Evolutionary conservation across 2,797 vertebrate genomes (phyloP).

Genomic region (Rhodeus uyekii): DNA sequence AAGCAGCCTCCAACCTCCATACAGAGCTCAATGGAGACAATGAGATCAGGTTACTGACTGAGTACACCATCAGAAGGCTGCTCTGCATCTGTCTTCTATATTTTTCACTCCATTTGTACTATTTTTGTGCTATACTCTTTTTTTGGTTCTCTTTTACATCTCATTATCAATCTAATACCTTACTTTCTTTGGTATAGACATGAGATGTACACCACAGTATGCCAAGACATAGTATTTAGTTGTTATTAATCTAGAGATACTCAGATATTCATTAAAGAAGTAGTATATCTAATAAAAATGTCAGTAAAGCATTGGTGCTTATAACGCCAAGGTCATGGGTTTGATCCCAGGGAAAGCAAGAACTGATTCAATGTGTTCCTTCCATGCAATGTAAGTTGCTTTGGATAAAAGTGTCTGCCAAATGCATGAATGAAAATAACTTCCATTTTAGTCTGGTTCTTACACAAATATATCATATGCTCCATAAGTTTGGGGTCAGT

Average conservation of each 20-base stretch:
- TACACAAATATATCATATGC: not conserved
- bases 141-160: not conserved
- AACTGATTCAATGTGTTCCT: too few species aligned
- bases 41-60: conserved; percentile 55
- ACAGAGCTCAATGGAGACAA: conserved; percentile 43
- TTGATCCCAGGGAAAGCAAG: too few species aligned
- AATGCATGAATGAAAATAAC: too few species aligned
- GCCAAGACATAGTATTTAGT: not conserved
- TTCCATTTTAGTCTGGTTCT: not conserved
- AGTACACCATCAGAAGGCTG: conserved; percentile 31
- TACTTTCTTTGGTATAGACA: not conserved
- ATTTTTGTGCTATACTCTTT: not conserved
- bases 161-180: not conserved
- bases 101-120: not conserved
- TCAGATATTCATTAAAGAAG: not conserved
- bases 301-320: too few species aligned
- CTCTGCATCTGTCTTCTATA: conserved; percentile 39
- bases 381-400: too few species aligned
- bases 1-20: conserved; percentile 55
- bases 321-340: too few species aligned
- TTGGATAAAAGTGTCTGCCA: too few species aligned
- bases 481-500: not conserved
- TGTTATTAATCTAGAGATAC: not conserved
- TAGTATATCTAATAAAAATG: not conserved
- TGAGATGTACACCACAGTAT: not conserved